Evolutionary conservation across 1,140 invertebrate species (phyloP), one percentile per base, ranked within the genome.

Genomic region (Glomeris maerens): DNA sequence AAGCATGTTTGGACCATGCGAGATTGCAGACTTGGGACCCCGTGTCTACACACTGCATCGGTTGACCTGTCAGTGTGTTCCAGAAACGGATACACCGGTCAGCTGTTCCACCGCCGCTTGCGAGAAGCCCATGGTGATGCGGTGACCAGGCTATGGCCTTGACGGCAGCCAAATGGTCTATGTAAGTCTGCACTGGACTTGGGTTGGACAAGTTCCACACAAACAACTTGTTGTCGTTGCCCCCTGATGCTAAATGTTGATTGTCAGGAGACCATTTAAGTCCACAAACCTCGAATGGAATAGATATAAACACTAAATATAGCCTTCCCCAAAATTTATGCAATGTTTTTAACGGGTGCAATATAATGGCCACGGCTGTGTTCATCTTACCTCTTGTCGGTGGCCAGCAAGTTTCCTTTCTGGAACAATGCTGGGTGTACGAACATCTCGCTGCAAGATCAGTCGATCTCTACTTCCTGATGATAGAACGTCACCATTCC

Each of bases 91-190:
- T 92, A 64, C 86, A 92, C n/a, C 91, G 73, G 70, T 98, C 96
- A 2, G 96, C 95, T 0, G 96, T 99, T 20, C 96, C 96, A 26
- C 96, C 94, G 31, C 96, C 96, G 52, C 87, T 93, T 1, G 96
- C 95, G 40, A 99, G 70, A 29, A 99, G 70, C 0, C 96, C 95
- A 67, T 98, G 95, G 69, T 98, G 94, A 72, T 98, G 95, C 0
- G 94, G 94, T 2, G 93, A 98, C 96, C 96, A 99, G 2, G 96
- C 94, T 59, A 99, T 97, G 0, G 96, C 96, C 72, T 96, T 96
- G 0, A 99, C 96, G 0, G 96, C 96, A 0, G 96, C 96, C 60
- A 93, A 73, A 71, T 99, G 96, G 59, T 98, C 90, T 0, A 88
- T 91, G 66, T 98, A 98, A 0, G 89, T 95, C 66, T 98, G 93